These are phyloP conservation scores for Pogonus chalceus DNA, from an alignment of 1,140 invertebrate species.

Conservation along the genomic window DNA sequence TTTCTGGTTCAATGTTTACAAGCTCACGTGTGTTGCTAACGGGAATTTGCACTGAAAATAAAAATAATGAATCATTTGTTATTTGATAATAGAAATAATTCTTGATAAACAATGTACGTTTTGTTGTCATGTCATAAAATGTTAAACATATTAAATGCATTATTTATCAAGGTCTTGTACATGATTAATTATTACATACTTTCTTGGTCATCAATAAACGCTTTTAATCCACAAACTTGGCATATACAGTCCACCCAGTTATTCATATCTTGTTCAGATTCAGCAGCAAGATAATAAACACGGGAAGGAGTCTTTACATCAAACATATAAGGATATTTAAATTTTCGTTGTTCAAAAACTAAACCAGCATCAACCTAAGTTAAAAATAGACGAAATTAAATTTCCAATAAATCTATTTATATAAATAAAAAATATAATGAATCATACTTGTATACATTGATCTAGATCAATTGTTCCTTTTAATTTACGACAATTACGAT, in stretches of 20 bases:
- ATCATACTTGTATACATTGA: constrained; percentile 84
- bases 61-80: background rate
- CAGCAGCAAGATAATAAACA: constrained; percentile 84
- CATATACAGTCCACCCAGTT: constrained; percentile 92
- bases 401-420: constrained; percentile 12
- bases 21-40: background rate
- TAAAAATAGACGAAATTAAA: too few relatives aligned
- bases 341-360: constrained; percentile 66
- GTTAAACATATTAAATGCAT: constrained; percentile 6
- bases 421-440: background rate
- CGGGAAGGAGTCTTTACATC: constrained; percentile 80
- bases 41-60: background rate
- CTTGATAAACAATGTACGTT: too few relatives aligned
- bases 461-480: constrained; percentile 90
- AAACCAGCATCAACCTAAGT: constrained; percentile 80
- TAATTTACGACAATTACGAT: constrained; percentile 70
- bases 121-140: background rate
- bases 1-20: background rate
- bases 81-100: too few relatives aligned
- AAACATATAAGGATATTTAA: constrained; percentile 78
- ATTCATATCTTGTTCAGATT: constrained; percentile 84
- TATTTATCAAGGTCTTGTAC: background rate
- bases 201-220: constrained; percentile 59
- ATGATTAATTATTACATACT: constrained; percentile 18
- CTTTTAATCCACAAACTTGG: constrained; percentile 79